Percentiles rank a stretch among this genome's conserved stretches.
Evolutionary conservation across 1,140 invertebrate species (phyloP).

Genomic region (Epicauta chinensis): DNA sequence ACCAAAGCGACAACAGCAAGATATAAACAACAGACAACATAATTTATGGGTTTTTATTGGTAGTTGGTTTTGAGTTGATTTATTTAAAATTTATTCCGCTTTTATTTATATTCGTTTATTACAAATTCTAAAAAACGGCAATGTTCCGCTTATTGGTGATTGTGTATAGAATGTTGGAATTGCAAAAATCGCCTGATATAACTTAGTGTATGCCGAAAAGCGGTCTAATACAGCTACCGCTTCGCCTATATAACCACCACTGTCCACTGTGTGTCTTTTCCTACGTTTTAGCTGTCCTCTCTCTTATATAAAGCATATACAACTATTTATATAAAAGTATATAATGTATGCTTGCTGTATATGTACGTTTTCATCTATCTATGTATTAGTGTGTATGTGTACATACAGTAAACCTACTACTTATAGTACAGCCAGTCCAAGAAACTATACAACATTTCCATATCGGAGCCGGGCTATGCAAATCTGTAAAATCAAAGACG

Average conservation of each 20-base stretch:
- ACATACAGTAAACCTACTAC: too few species aligned
- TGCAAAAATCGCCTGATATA: slow-evolving; percentile 39
- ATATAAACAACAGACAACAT: neutral
- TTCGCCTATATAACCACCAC: too few species aligned
- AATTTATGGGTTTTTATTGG: neutral
- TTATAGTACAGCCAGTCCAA: slow-evolving; percentile 26
- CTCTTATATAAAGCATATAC: too few species aligned
- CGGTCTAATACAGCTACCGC: slow-evolving; percentile 9
- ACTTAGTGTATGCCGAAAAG: slow-evolving; percentile 39
- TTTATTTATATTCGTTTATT: too few species aligned
- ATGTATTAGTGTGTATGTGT: too few species aligned
- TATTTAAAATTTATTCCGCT: too few species aligned
- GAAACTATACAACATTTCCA: slow-evolving; percentile 33
- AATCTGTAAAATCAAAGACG: slow-evolving; percentile 31
- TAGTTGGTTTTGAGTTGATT: too few species aligned
- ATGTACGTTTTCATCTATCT: too few species aligned
- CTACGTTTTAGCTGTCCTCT: too few species aligned
- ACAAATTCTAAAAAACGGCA: neutral
- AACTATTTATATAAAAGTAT: too few species aligned
- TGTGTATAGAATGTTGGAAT: slow-evolving; percentile 26
- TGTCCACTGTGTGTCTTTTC: too few species aligned
- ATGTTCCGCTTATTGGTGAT: slow-evolving; percentile 20
- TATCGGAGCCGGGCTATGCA: slow-evolving; percentile 36
- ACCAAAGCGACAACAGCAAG: neutral
- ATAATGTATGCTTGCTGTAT: too few species aligned